Evolutionary conservation across 2,888 invertebrate genomes (phyloP), one percentile per base, ranked within the genome.

Genomic region (Rapana venosa): DNA sequence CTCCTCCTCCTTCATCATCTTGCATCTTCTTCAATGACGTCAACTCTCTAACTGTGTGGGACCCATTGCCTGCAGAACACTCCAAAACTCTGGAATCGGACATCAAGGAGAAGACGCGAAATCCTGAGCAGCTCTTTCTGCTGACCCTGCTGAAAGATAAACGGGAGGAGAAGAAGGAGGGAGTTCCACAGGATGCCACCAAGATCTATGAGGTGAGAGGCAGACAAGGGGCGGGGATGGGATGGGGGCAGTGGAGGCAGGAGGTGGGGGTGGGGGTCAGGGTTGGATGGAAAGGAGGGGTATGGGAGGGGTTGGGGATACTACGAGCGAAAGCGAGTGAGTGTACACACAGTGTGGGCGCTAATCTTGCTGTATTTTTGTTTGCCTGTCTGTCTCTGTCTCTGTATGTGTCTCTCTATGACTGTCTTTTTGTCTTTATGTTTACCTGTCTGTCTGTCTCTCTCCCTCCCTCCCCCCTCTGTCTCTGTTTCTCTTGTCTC

Each of bases 11-110:
- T 88, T 79, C 92, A 88, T 47, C 47, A 5, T 47, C 47, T 47
- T 88, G 84, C 92, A 88, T 47, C 47, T 47, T 47, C 47, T 47
- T 47, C 47, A 47, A 8, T 8, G 47, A 47, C 8, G 47, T 47
- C 47, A 47, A 8, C 47, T 5, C 8, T 47, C 47, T 47, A 8
- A 47, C 47, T 47, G 4, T 47, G 47, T 47, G 47, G 47, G 8
- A 47, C 47, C 47, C 8, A 47, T 47, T 47, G 47, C 47, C 47
- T 47, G 47, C 91, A 95, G 94, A 94, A 88, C 94, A 94, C 90
- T 93, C 93, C 15, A 92, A 92, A 15, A 93, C 92, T 88, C 90
- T 95, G 89, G 94, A 94, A 66, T 93, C 92, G 88, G 94, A 93
- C 66, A 93, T 95, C 4, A 90, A 91, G 47, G 93, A 94, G 87